These are phyloP conservation scores for Tringa solitaria DNA, from an alignment of 2,113 vertebrate genomes.

Conservation along the genomic window DNA sequence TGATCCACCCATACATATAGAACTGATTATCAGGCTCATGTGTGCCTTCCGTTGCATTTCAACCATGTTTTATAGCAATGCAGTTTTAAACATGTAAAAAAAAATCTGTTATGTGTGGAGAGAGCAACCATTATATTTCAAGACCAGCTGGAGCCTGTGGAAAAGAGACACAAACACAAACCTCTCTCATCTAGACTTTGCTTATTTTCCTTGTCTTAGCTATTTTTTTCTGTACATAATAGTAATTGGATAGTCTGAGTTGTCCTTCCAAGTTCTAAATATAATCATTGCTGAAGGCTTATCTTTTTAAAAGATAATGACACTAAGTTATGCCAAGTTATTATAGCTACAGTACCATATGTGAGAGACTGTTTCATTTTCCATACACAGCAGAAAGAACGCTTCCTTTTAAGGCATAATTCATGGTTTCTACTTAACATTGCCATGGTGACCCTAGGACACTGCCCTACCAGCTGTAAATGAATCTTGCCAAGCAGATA, in stretches of 20 bases:
- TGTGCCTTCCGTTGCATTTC: background rate
- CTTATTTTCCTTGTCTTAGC: background rate
- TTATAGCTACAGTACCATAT: background rate
- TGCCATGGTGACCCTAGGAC: background rate
- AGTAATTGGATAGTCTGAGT: background rate
- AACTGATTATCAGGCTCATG: background rate
- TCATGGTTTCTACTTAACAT: background rate
- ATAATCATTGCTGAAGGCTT: background rate
- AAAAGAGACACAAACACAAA: background rate
- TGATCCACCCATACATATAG: background rate
- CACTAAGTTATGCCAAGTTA: background rate
- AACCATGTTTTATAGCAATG: background rate
- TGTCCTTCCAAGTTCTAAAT: background rate
- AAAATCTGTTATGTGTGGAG: background rate
- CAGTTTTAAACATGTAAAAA: background rate
- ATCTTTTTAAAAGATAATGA: background rate
- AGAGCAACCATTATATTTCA: background rate
- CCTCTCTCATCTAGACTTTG: background rate
- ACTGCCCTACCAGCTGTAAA: background rate
- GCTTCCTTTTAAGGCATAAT: background rate
- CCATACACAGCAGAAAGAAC: background rate
- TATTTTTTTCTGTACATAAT: background rate
- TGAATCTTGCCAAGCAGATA: background rate
- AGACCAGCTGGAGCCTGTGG: background rate
- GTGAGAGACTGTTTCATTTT: background rate